These are phyloP conservation scores for Diceros bicornis DNA, from an alignment of 2,797 vertebrate genomes.

Conservation along the genomic window DNA sequence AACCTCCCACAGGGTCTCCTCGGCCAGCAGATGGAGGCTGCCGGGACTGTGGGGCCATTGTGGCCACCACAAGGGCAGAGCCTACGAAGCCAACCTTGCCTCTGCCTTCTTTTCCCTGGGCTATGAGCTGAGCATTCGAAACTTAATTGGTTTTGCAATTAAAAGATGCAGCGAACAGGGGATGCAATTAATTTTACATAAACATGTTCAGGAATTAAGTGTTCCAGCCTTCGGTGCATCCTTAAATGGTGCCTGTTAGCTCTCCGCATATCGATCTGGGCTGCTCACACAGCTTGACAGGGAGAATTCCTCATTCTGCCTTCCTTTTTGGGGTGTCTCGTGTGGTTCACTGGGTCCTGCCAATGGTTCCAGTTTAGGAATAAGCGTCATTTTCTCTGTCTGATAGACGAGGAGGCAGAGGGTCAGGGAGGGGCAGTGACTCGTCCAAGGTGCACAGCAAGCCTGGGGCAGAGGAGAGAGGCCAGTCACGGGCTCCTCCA, in stretches of 20 bases:
- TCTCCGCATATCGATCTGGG: not conserved
- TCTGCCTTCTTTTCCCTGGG: conserved; percentile 79
- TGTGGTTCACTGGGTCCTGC: not conserved
- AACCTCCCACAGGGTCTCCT: not conserved
- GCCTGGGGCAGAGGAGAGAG: not conserved
- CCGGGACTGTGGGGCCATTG: conserved; percentile 35
- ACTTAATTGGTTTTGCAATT: conserved; percentile 88
- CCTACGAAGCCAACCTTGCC: conserved; percentile 67
- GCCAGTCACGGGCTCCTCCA: too few relatives aligned
- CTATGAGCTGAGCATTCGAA: conserved; percentile 85
- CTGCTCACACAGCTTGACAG: not conserved
- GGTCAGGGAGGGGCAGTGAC: not conserved
- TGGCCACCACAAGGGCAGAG: conserved; percentile 70
- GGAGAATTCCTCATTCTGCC: not conserved
- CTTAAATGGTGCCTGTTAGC: conserved; percentile 48
- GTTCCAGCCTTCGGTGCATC: conserved; percentile 57
- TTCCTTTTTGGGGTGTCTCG: not conserved
- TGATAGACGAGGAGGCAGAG: not conserved
- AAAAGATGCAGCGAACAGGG: conserved; percentile 82
- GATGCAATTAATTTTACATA: conserved; percentile 87
- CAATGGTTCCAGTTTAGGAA: not conserved
- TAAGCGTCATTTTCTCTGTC: too few relatives aligned
- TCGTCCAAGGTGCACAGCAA: not conserved
- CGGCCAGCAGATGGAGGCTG: not conserved
- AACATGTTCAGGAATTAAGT: conserved; percentile 78